A percentile compares a stretch with the other conserved stretches of the same genome.
Conservation (phyloP, 2,888 invertebrate genomes). For the Andrena trimmerana region DNA sequence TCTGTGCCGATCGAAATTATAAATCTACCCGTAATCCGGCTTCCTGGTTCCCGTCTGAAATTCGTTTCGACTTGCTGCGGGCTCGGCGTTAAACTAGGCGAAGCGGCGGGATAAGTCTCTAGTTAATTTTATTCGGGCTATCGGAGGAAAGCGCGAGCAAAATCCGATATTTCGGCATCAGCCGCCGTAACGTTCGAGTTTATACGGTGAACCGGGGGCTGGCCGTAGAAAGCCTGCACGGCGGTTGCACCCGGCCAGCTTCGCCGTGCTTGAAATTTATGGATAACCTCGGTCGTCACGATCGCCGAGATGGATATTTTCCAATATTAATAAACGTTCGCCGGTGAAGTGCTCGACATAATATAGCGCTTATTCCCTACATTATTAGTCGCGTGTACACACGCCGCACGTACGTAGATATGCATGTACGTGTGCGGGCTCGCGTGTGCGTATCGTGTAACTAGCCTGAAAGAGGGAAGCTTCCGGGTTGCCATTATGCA, state of each 20-base stretch:
- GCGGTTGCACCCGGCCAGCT: conserved; percentile 40
- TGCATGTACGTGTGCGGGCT: not conserved
- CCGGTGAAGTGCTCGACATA: conserved; percentile 55
- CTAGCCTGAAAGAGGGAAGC: conserved; percentile 23
- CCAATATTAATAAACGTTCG: conserved; percentile 73
- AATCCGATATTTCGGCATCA: conserved; percentile 64
- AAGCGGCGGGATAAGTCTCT: conserved; percentile 30
- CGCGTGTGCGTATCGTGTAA: not conserved
- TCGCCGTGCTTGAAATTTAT: conserved; percentile 62
- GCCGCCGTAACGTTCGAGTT: conserved; percentile 46
- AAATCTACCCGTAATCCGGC: conserved; percentile 13
- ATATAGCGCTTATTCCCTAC: conserved; percentile 64
- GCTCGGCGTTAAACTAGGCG: conserved; percentile 41
- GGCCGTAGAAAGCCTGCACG: conserved; percentile 29
- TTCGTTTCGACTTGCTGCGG: conserved; percentile 2
- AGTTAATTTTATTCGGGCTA: conserved; percentile 56
- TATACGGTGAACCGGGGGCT: conserved; percentile 33
- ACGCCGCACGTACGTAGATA: not conserved
- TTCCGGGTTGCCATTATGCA: conserved; percentile 42
- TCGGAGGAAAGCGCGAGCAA: conserved; percentile 54
- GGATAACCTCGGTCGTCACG: conserved; percentile 57
- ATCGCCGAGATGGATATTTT: conserved; percentile 69
- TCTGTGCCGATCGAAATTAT: conserved; percentile 4
- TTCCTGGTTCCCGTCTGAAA: conserved; percentile 10
- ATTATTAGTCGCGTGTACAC: conserved; percentile 62